phyloP scores from a whole-genome alignment of 2,797 vertebrate species.

The Gambusia yucatana region DNA sequence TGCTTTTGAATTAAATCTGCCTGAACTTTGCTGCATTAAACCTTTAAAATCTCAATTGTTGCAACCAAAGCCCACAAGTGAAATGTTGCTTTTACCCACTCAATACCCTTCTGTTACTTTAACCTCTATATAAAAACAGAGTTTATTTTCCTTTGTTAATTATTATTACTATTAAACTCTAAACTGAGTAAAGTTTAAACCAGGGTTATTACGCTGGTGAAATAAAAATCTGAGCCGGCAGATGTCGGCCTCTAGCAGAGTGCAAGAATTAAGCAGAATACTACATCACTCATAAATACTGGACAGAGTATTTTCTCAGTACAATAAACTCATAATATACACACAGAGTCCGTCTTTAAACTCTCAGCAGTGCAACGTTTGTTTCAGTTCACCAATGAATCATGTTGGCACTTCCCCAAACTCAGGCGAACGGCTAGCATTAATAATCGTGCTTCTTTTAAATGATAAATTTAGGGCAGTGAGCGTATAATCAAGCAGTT shows the following conservation, averaged over 20 bases:
- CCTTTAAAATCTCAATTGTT: not conserved
- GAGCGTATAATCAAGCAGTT: not conserved
- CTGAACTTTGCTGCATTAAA: not conserved
- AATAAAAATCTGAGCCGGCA: conserved; percentile 27
- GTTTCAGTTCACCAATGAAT: conserved; percentile 11
- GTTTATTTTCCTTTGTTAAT: not conserved
- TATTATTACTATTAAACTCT: conserved; percentile 11
- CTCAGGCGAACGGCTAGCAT: not conserved
- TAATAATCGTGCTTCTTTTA: not conserved
- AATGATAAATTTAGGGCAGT: not conserved
- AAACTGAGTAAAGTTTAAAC: conserved; percentile 9
- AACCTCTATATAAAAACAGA: conserved; percentile 6
- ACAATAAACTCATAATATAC: conserved; percentile 34
- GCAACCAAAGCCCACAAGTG: conserved; percentile 9
- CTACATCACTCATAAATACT: conserved; percentile 38
- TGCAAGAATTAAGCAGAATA: conserved; percentile 36
- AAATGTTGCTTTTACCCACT: conserved; percentile 20
- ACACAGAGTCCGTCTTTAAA: conserved; percentile 20
- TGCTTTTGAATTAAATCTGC: not conserved
- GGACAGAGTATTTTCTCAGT: conserved; percentile 24
- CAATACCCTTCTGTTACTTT: not conserved
- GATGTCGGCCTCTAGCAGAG: conserved; percentile 15
- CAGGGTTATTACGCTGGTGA: conserved; percentile 7
- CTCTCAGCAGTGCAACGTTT: conserved; percentile 54
- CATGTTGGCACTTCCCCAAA: conserved; percentile 23